Evolutionary conservation across 2,888 invertebrate genomes (phyloP).

Genomic region (Polydrusus cervinus): DNA sequence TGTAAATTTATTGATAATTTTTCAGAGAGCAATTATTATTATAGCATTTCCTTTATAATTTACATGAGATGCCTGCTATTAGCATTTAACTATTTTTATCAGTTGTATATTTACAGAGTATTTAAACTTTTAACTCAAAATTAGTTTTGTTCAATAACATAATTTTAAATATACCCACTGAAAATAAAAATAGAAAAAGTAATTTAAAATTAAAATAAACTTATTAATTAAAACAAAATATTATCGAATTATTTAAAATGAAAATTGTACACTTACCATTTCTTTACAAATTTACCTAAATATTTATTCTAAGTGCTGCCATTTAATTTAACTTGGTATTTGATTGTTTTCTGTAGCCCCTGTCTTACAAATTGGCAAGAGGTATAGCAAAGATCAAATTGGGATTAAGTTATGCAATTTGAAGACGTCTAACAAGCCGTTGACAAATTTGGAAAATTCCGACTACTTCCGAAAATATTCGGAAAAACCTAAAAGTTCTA

Average conservation of each 20-base stretch:
- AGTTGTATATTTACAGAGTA: constrained; percentile 56
- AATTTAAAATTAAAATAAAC: background rate
- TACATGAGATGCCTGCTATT: constrained; percentile 64
- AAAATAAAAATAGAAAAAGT: background rate
- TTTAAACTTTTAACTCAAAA: constrained; percentile 4
- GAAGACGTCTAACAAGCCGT: too few relatives aligned
- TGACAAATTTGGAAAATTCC: too few relatives aligned
- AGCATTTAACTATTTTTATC: constrained; percentile 64
- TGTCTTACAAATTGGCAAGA: too few relatives aligned
- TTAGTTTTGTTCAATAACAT: background rate
- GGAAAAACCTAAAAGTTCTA: too few relatives aligned
- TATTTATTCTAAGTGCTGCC: too few relatives aligned
- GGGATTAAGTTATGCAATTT: too few relatives aligned
- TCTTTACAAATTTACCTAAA: too few relatives aligned
- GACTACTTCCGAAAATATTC: too few relatives aligned
- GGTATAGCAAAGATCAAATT: too few relatives aligned
- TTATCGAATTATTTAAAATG: background rate
- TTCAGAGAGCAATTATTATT: constrained; percentile 66
- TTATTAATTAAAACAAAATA: background rate
- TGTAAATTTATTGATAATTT: constrained; percentile 66
- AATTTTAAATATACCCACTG: background rate
- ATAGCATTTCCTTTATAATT: constrained; percentile 68
- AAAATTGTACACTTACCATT: background rate
- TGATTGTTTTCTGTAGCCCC: too few relatives aligned
- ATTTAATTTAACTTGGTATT: too few relatives aligned